These are phyloP conservation scores for Deilephila elpenor DNA, from an alignment of 2,888 invertebrate genomes.

Conservation along the genomic window DNA sequence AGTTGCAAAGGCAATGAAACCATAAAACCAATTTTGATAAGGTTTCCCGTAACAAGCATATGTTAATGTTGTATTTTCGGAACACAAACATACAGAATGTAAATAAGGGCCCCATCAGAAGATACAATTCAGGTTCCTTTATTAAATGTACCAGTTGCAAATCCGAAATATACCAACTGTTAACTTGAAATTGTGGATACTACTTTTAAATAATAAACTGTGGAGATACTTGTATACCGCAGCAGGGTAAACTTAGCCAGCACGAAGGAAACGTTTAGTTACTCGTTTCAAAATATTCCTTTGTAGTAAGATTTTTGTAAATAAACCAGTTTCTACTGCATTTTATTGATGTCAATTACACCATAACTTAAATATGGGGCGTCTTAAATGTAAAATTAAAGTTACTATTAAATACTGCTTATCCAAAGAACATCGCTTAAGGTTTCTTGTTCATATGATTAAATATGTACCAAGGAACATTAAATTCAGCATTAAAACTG, in stretches of 20 bases:
- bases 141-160: neutral
- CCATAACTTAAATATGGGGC: too few relatives aligned
- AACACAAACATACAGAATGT: conserved; percentile 6
- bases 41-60: conserved; percentile 13
- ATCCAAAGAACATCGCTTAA: neutral
- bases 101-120: neutral
- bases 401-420: too few relatives aligned
- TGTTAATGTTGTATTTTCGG: conserved; percentile 19
- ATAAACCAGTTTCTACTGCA: too few relatives aligned
- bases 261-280: too few relatives aligned
- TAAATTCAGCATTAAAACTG: conserved; percentile 60
- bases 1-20: conserved; percentile 3
- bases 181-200: neutral
- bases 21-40: conserved; percentile 17
- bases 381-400: too few relatives aligned
- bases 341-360: too few relatives aligned
- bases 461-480: conserved; percentile 61
- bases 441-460: neutral
- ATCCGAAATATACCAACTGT: neutral
- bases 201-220: conserved; percentile 1
- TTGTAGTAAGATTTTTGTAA: too few relatives aligned
- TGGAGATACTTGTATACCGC: neutral
- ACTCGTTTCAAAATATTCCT: too few relatives aligned
- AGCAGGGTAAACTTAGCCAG: neutral
- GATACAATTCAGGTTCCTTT: neutral